Percentiles rank a stretch among this genome's conserved stretches.
Conservation (phyloP, 2,888 invertebrate species). For the Branchellion lobata region DNA sequence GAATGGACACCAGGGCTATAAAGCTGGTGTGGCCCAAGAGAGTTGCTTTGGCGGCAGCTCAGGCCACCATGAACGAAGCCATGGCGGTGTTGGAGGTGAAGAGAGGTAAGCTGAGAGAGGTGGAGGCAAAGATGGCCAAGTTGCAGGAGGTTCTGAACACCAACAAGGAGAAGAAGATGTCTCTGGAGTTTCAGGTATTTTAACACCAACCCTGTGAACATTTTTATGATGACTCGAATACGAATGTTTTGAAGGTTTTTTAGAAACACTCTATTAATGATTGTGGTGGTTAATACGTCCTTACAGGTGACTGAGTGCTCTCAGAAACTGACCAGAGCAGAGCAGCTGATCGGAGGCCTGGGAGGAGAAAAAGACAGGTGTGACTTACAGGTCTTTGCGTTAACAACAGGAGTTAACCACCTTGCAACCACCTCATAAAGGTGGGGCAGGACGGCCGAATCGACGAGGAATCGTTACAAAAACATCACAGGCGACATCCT, state of each 20-base stretch:
- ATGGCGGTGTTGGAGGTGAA: slow-evolving; percentile 62
- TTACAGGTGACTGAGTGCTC: slow-evolving; percentile 62
- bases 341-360: slow-evolving; percentile 63
- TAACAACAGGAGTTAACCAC: slow-evolving; percentile 56
- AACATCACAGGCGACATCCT: slow-evolving; percentile 71
- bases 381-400: background rate
- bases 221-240: background rate
- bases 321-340: slow-evolving; percentile 63
- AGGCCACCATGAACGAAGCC: slow-evolving; percentile 60
- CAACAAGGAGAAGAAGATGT: slow-evolving; percentile 62
- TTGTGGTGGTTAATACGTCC: slow-evolving; percentile 55
- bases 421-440: slow-evolving; percentile 58
- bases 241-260: background rate
- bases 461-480: slow-evolving; percentile 57
- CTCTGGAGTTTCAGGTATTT: slow-evolving; percentile 55
- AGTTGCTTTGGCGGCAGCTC: slow-evolving; percentile 61
- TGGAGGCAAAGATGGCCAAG: slow-evolving; percentile 62
- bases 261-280: background rate
- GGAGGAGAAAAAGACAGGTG: slow-evolving; percentile 63
- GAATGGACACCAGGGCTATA: slow-evolving; percentile 60
- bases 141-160: slow-evolving; percentile 61
- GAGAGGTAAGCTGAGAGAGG: slow-evolving; percentile 61
- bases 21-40: slow-evolving; percentile 64
- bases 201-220: background rate
- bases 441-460: slow-evolving; percentile 59